These are phyloP conservation scores for Eugnorisma glareosa DNA, from an alignment of 2,888 invertebrate species.

Conservation along the genomic window DNA sequence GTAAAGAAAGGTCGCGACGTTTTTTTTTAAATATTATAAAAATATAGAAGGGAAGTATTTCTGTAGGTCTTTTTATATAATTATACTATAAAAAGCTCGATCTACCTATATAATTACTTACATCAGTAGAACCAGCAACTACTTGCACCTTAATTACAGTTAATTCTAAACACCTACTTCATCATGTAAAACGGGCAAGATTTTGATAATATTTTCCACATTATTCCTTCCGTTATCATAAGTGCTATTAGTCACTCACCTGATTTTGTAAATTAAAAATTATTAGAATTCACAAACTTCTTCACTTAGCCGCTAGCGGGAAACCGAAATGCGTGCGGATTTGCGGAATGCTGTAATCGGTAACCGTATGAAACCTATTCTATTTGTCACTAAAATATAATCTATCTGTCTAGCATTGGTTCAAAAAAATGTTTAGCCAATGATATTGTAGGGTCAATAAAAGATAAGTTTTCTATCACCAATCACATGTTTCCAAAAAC, in stretches of 20 bases:
- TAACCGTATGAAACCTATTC: conserved; percentile 17
- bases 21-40: neutral
- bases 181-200: neutral
- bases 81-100: too few relatives aligned
- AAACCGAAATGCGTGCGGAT: conserved; percentile 49
- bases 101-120: neutral
- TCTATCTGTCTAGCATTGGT: neutral
- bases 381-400: neutral
- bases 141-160: neutral
- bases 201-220: neutral
- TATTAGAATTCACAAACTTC: neutral
- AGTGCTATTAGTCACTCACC: conserved; percentile 25
- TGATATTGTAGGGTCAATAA: neutral
- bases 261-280: neutral
- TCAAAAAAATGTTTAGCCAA: rapidly evolving
- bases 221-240: neutral
- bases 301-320: conserved; percentile 44
- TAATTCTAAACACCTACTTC: neutral
- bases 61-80: too few relatives aligned
- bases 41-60: too few relatives aligned
- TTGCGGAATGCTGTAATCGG: conserved; percentile 45
- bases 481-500: conserved; percentile 21
- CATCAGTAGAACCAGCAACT: neutral
- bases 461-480: rapidly evolving
- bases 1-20: neutral